Evolutionary conservation across 1,140 invertebrate species (phyloP), one percentile per base, ranked within the genome.

Genomic region (Globodera ellingtonae): DNA sequence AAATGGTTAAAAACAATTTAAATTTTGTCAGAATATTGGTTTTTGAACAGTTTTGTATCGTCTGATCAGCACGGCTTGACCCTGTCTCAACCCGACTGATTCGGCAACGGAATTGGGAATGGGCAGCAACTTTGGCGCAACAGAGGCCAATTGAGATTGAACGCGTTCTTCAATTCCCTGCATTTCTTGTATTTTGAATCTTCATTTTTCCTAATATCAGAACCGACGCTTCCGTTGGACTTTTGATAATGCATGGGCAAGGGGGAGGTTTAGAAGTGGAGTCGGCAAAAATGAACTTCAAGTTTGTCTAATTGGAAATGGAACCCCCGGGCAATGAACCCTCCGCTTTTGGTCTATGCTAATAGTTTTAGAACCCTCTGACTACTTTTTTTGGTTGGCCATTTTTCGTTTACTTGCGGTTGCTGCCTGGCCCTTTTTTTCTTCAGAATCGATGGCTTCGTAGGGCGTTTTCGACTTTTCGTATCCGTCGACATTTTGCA

Each of bases 401-500:
- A 18, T n/a, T 72, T 5, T n/a, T 56, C 5, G 18, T 72, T 72
- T 72, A 72, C 70, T 4, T 62, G 13, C 15, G 10, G 24, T 70
- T 70, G 35, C 67, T 35, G 67, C 15, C 46, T 10, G 8, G 6
- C n/a, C 35, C 35, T 70, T 47, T 70, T 70, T 13, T 70, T 70
- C 73, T 75, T 59, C 73, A 75, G 46, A 75, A 75, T 75, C 48
- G 46, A 13, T 2, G 73, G 73, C 44, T 50, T 75, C 10, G 46
- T 50, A 6, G 73, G 56, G 35, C 73, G 56, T 59, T n/a, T 75
- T 62, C 73, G 73, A 44, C 18, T 69, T 13, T 50, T 62, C n/a
- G 44, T 69, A n/a, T 24, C 73, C 44, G 6, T 75, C 73, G 70
- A 18, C 18, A 10, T 75, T 10, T 44, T 75, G 56, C 73, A 59